Evolutionary conservation across 2,113 vertebrate genomes (phyloP).

Genomic region (Microcebus griseorufus): DNA sequence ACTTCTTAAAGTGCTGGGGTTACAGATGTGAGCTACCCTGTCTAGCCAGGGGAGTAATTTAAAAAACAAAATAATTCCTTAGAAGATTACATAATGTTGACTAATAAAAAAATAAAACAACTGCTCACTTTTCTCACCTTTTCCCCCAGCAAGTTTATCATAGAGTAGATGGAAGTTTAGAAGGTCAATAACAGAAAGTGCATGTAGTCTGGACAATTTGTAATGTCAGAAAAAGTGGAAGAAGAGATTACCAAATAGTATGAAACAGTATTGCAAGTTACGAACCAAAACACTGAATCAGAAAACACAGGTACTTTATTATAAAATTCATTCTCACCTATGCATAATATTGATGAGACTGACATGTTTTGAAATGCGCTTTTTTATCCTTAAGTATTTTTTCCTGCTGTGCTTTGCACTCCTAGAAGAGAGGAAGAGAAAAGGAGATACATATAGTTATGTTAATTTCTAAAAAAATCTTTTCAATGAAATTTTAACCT

Average conservation of each 20-base stretch:
- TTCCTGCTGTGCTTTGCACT: neutral
- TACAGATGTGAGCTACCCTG: no score
- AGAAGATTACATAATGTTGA: neutral
- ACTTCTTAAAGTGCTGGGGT: no score
- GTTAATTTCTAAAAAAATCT: constrained; percentile 17
- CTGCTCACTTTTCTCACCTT: neutral
- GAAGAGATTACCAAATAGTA: neutral
- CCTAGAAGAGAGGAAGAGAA: neutral
- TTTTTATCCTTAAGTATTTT: neutral
- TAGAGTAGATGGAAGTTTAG: neutral
- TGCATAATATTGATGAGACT: neutral
- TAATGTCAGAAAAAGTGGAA: neutral
- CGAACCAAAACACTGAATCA: neutral
- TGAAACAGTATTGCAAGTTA: neutral
- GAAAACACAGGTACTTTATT: neutral
- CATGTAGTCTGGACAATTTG: neutral
- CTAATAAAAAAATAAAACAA: neutral
- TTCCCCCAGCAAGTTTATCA: neutral
- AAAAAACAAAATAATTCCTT: constrained; percentile 5
- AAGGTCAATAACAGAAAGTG: neutral
- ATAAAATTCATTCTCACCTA: neutral
- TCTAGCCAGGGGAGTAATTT: neutral
- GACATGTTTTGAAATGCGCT: neutral
- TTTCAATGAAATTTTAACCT: constrained; percentile 46
- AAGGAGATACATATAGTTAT: neutral